These are phyloP conservation scores for Tor tambroides DNA, from an alignment of 2,113 vertebrate genomes.

Conservation along the genomic window DNA sequence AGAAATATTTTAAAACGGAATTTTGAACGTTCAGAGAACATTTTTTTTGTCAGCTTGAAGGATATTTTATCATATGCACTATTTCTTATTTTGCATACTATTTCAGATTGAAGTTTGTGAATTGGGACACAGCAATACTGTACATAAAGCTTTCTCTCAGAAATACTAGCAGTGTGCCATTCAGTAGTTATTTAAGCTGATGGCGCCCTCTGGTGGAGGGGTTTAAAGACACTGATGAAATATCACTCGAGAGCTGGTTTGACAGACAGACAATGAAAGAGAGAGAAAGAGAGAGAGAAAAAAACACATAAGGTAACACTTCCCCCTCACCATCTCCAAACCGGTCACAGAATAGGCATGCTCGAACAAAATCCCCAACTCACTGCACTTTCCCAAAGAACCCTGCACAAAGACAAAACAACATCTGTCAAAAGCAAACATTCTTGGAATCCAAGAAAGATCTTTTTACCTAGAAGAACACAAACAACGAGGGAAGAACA, in stretches of 20 bases:
- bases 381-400: constrained; percentile 64
- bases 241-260: background rate
- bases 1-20: too few relatives aligned
- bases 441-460: too few relatives aligned
- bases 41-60: too few relatives aligned
- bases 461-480: background rate
- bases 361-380: constrained; percentile 74
- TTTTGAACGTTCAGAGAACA: too few relatives aligned
- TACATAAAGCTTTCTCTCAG: too few relatives aligned
- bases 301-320: too few relatives aligned
- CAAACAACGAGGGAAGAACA: background rate
- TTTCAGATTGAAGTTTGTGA: too few relatives aligned
- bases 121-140: too few relatives aligned
- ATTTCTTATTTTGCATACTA: too few relatives aligned
- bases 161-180: background rate
- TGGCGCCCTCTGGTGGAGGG: background rate
- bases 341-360: constrained; percentile 79
- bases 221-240: background rate
- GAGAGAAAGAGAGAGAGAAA: too few relatives aligned
- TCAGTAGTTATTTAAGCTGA: background rate
- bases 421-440: background rate
- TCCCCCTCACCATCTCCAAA: constrained; percentile 68
- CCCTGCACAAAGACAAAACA: constrained; percentile 65
- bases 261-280: too few relatives aligned
- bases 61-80: too few relatives aligned